These are phyloP conservation scores for Drosophila pruinosa DNA, from an alignment of 1,140 invertebrate species.

Conservation along the genomic window DNA sequence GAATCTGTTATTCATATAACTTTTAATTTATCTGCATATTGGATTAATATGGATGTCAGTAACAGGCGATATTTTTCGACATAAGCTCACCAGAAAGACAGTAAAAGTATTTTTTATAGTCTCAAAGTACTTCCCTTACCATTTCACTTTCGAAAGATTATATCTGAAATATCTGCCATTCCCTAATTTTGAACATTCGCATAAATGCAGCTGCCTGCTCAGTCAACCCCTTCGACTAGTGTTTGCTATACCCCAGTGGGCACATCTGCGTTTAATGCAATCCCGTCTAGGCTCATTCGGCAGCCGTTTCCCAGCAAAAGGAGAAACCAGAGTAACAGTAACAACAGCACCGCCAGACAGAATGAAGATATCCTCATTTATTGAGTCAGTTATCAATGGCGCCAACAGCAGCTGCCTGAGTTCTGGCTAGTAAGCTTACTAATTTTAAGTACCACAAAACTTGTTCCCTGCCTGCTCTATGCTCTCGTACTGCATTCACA, in stretches of 20 bases:
- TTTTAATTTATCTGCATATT: too few relatives aligned
- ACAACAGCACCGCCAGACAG: too few relatives aligned
- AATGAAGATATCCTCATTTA: slow-evolving; percentile 4
- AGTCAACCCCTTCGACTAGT: slow-evolving; percentile 16
- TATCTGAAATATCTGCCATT: slow-evolving; percentile 4
- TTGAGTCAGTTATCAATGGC: slow-evolving; percentile 42
- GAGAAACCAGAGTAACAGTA: background rate
- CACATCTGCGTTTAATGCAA: slow-evolving; percentile 59
- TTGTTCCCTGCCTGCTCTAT: background rate
- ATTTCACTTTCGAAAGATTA: background rate
- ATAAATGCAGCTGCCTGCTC: slow-evolving; percentile 12
- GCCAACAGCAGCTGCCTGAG: slow-evolving; percentile 18
- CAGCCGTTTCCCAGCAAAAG: slow-evolving; percentile 2
- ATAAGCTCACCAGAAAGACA: too few relatives aligned
- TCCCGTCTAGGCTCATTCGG: slow-evolving; percentile 31
- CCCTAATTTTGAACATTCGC: background rate
- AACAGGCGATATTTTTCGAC: too few relatives aligned
- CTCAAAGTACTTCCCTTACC: too few relatives aligned
- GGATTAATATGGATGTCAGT: too few relatives aligned
- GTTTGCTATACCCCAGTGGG: background rate
- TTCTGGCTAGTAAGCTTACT: slow-evolving; percentile 48
- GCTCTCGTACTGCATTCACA: background rate
- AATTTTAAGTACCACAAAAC: slow-evolving; percentile 53
- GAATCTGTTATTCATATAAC: too few relatives aligned
- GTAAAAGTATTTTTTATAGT: too few relatives aligned